Base-by-base conservation (phyloP, 2,113 vertebrate genomes). In the Paramormyrops kingsleyae region DNA sequence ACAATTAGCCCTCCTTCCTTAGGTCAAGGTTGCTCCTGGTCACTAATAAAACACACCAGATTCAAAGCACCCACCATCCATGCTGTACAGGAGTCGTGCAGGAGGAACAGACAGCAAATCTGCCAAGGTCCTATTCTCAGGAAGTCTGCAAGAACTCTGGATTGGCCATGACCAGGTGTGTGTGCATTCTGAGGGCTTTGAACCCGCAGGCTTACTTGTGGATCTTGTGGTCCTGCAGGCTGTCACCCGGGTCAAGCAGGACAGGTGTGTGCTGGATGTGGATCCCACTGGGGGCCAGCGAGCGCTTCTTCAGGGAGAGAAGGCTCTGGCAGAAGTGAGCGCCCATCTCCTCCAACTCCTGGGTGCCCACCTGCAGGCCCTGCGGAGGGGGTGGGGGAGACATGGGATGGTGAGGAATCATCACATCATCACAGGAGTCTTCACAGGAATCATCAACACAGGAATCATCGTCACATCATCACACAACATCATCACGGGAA, bases 301-400 rank as follows among this genome's bases (percentile, higher is more conserved):
- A 94, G 91, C 96, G 97, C 83, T 95, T 96, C 50, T 95, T 95
- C 89, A 99, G 91, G 52, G 97, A 93, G 50, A 99, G 95, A 52
- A 99, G 95, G 87, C 97, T 97, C 89, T 97, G 94, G 93, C 98
- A 98, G 93, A 99, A 99, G 91, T 98, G 97, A 92, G 95, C 91
- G 19, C 98, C 98, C 97, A 97, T 98, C 92, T 99, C 98, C 91
- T 99, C 96, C 90, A 99, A 92, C 90, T 98, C 97, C 44, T 92
- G 90, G 0, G 97, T 98, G 87, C 98, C 97, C 21, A 95, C 94
- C 93, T 99, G 98, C 70, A 98, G 91, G 13, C 97, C 98, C 98
- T 99, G 39, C 52, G 42, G n/a, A 31, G 10, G 27, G 88, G 53
- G 35, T 83, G 87, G 83, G 85, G 27, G 35, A 31, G 13, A 12